A percentile compares a stretch with the other conserved stretches of the same genome.
Conservation (phyloP, 2,888 invertebrate species). For the Oxystoma pomonae region DNA sequence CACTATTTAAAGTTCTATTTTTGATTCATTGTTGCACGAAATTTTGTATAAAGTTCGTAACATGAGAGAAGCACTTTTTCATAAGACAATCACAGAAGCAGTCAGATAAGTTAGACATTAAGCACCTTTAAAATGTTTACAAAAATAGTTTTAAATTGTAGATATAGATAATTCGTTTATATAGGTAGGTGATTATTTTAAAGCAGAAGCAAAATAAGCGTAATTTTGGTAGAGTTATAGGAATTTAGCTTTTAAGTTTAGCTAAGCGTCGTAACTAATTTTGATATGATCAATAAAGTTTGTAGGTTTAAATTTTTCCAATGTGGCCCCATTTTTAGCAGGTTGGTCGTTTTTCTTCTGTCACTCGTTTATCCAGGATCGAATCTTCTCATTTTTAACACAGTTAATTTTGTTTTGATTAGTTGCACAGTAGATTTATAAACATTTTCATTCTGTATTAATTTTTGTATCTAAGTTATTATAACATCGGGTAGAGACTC, state of each 20-base stretch:
- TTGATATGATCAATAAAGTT: not conserved
- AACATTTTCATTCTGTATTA: no score
- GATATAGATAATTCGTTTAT: not conserved
- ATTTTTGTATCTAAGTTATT: no score
- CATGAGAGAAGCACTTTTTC: no score
- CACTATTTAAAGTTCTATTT: no score
- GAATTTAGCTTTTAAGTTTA: no score
- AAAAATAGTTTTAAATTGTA: not conserved
- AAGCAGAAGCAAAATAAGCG: not conserved
- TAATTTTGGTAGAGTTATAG: not conserved
- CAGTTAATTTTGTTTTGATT: no score
- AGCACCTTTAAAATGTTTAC: not conserved
- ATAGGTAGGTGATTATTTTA: not conserved
- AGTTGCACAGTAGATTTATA: no score
- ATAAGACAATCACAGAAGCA: no score
- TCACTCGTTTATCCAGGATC: not conserved
- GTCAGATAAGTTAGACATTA: no score
- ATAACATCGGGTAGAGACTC: no score
- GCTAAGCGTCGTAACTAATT: no score
- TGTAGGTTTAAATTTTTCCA: not conserved
- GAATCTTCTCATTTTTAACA: not conserved
- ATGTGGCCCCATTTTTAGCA: not conserved
- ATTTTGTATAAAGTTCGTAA: not conserved
- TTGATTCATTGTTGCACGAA: no score
- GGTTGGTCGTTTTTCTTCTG: not conserved